Evolutionary conservation across 2,113 vertebrate species (phyloP), one percentile per base, ranked within the genome.

Genomic region (Eulemur macaco): DNA sequence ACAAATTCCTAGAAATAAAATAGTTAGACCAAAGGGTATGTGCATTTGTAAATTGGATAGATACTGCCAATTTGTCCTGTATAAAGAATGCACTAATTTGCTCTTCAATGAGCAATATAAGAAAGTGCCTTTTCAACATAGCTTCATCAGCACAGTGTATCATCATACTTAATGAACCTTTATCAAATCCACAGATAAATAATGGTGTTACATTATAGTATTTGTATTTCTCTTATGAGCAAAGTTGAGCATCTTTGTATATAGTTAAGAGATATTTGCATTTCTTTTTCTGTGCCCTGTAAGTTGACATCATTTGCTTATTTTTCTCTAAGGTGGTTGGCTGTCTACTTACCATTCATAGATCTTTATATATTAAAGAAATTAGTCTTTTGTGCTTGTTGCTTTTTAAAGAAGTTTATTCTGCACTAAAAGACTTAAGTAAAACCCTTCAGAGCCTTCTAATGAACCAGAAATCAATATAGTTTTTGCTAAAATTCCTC

Each of bases 381-480:
- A 74, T 85, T 17, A 89, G 78, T 11, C 31, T 93, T 66, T 52
- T 74, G 7, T 58, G 29, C 13, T 45, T n/a, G 15, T 45, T 84
- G 18, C 34, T 94, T 21, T 78, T 87, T 83, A 64, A 81, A 90
- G 58, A 69, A 58, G 64, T 74, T 86, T 89, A 94, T n/a, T 69
- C n/a, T 86, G 54, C 39, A 88, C 56, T 66, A 88, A 80, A 80
- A 92, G 63, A 63, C 7, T 58, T 23, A 89, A 92, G 27, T 66
- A 74, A 37, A 87, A 54, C 42, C 42, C 29, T 45, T 76, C 50
- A 74, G 60, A 87, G 31, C 17, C 21, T 87, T 88, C 86, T 54
- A 73, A 50, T 91, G 66, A 96, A 93, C 37, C 5, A 50, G n/a
- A 15, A 92, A 82, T 94, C n/a, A 91, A 83, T 31, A 74, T 2